Conservation (phyloP, 2,797 vertebrate species). For the Hydrocynus forskahlii region DNA sequence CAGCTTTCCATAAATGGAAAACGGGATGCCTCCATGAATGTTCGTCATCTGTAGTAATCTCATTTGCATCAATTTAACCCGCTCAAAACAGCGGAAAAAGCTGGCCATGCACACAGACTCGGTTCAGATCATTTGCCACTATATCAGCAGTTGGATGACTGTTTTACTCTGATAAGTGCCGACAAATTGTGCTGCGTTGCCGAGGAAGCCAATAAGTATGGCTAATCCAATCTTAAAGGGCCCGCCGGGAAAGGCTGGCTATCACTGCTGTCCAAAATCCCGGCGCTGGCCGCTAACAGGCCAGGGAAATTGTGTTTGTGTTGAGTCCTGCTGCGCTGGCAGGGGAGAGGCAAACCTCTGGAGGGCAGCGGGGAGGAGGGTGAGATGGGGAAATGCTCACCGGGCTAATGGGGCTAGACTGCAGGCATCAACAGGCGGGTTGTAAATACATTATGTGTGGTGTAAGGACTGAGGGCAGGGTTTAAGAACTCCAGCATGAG, state of each 20-base stretch:
- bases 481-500: conserved; percentile 42
- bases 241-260: conserved; percentile 61
- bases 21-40: conserved; percentile 45
- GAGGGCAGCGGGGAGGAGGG: conserved; percentile 21
- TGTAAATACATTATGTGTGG: conserved; percentile 77
- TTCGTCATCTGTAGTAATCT: conserved; percentile 65
- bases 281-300: conserved; percentile 65
- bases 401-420: conserved; percentile 64
- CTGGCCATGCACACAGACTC: conserved; percentile 60
- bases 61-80: conserved; percentile 70
- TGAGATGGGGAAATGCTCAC: conserved; percentile 38
- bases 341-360: conserved; percentile 48
- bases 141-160: conserved; percentile 64
- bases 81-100: conserved; percentile 43
- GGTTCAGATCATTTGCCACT: conserved; percentile 70
- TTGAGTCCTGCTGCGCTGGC: conserved; percentile 68
- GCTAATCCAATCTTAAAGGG: conserved; percentile 74
- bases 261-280: conserved; percentile 67
- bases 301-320: conserved; percentile 68
- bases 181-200: conserved; percentile 67
- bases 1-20: conserved; percentile 48
- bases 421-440: conserved; percentile 72
- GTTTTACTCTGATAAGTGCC: conserved; percentile 71
- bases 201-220: conserved; percentile 68
- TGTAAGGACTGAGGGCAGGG: conserved; percentile 34